Evolutionary conservation across 2,888 invertebrate species (phyloP).

Genomic region (Mythimna ferrago): DNA sequence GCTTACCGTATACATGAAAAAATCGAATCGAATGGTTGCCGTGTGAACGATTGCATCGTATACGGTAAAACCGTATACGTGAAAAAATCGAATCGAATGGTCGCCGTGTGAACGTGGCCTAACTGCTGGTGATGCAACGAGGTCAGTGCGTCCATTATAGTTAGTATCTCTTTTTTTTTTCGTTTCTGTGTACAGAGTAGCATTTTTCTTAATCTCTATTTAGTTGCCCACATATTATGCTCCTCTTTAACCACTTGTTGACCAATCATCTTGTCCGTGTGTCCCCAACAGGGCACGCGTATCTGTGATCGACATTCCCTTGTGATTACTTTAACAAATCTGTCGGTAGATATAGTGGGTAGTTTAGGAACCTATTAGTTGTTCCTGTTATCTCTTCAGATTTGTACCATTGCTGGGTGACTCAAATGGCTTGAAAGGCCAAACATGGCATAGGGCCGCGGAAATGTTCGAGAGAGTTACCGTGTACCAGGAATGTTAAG

Average conservation of each 20-base stretch:
- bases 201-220: too few species aligned
- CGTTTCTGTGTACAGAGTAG: too few species aligned
- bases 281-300: constrained; percentile 60
- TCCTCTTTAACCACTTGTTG: constrained; percentile 7
- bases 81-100: too few species aligned
- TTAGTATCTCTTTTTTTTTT: too few species aligned
- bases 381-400: constrained; percentile 54
- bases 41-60: too few species aligned
- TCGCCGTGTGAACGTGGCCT: too few species aligned
- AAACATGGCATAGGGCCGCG: constrained; percentile 17
- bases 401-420: constrained; percentile 52
- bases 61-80: too few species aligned
- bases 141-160: too few species aligned
- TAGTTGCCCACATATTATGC: not conserved
- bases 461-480: not conserved
- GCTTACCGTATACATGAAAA: too few species aligned
- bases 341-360: constrained; percentile 64
- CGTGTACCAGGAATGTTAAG: too few species aligned
- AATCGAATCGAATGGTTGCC: too few species aligned
- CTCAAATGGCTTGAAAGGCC: constrained; percentile 34
- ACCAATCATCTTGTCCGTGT: constrained; percentile 46
- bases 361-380: constrained; percentile 61
- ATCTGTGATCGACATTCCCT: constrained; percentile 75
- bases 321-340: constrained; percentile 81
- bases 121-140: too few species aligned